Conservation (phyloP, 2,113 vertebrate species). For the Myotis davidii region DNA sequence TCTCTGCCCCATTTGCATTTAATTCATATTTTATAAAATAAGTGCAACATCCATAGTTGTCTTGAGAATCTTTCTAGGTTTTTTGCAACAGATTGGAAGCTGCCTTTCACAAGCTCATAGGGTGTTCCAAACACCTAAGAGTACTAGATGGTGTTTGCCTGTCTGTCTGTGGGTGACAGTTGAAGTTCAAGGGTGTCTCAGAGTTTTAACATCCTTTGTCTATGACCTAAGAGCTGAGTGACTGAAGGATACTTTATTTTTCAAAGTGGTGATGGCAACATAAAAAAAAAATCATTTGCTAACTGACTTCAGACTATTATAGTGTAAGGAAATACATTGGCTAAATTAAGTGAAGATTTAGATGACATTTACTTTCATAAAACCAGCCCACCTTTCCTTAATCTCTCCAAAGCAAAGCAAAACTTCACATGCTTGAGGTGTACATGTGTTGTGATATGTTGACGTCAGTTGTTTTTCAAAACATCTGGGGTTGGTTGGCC, state of each 20-base stretch:
- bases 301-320: background rate
- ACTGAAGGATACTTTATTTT: constrained; percentile 28
- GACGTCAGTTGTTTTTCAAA: background rate
- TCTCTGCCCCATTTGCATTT: constrained; percentile 33
- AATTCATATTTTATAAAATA: constrained; percentile 49
- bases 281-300: background rate
- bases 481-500: background rate
- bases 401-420: background rate
- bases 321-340: background rate
- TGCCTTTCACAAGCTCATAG: background rate
- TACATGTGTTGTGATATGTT: background rate
- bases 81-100: background rate
- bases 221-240: background rate
- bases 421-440: background rate
- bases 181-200: background rate
- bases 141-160: background rate
- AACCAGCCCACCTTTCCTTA: background rate
- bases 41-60: background rate
- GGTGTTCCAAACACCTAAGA: background rate
- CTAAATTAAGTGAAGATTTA: background rate
- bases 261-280: background rate
- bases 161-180: background rate
- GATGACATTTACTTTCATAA: background rate
- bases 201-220: background rate
- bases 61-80: background rate